A percentile compares a stretch with the other conserved stretches of the same genome.
These are phyloP conservation scores for Spisula subtruncata DNA, from an alignment of 2,888 invertebrate species.

Conservation along the genomic window DNA sequence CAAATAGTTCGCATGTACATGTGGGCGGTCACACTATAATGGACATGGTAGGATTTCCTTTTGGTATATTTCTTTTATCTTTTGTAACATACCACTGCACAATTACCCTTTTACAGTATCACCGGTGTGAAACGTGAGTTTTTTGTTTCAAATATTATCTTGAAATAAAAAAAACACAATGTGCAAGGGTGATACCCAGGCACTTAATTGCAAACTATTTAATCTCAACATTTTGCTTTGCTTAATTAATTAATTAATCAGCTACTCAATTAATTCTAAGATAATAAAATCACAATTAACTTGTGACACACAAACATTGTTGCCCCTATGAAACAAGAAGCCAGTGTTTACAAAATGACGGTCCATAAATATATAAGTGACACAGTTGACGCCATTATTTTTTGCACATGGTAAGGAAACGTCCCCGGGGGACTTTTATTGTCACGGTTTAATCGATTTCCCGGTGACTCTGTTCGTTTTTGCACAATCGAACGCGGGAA, in stretches of 20 bases:
- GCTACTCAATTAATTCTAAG: background rate
- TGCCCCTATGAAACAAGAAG: background rate
- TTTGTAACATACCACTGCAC: too few relatives aligned
- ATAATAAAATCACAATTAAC: background rate
- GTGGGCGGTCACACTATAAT: too few relatives aligned
- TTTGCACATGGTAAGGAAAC: background rate
- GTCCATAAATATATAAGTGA: background rate
- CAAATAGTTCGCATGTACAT: too few relatives aligned
- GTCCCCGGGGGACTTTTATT: background rate
- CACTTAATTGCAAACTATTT: background rate
- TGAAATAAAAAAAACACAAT: too few relatives aligned
- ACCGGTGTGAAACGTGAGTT: too few relatives aligned
- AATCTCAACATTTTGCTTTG: background rate
- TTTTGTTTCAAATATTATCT: too few relatives aligned
- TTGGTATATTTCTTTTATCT: too few relatives aligned
- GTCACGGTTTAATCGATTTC: background rate
- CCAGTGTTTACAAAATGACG: background rate
- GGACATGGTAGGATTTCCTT: too few relatives aligned
- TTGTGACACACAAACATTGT: background rate
- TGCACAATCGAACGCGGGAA: background rate
- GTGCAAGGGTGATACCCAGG: too few relatives aligned
- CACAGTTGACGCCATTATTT: background rate
- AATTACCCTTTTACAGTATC: too few relatives aligned
- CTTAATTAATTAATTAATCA: background rate
- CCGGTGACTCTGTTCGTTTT: background rate